Conservation (phyloP, 2,797 vertebrate genomes). For the Leucoraja ocellata region DNA sequence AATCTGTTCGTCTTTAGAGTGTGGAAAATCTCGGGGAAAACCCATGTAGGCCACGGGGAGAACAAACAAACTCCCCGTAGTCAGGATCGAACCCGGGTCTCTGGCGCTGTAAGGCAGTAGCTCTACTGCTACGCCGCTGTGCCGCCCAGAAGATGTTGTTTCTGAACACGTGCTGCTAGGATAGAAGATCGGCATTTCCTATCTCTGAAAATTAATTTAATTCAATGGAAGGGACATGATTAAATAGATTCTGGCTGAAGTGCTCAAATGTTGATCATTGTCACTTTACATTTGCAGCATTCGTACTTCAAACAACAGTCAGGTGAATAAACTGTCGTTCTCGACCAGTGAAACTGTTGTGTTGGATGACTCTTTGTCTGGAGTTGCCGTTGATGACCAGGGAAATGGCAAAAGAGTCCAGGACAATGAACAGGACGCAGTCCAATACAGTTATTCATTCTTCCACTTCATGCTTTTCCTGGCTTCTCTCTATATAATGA, state of each 20-base stretch:
- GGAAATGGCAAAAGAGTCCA: conserved; percentile 53
- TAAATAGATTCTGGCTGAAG: not conserved
- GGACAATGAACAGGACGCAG: conserved; percentile 76
- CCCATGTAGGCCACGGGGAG: too few species aligned
- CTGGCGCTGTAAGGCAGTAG: too few species aligned
- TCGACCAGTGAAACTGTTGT: conserved; percentile 68
- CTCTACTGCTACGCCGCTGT: too few species aligned
- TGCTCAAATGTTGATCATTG: not conserved
- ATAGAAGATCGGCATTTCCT: not conserved
- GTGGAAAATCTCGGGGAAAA: too few species aligned
- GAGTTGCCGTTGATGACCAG: conserved; percentile 51
- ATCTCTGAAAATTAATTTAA: not conserved
- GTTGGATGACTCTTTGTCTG: conserved; percentile 56
- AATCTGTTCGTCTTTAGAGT: too few species aligned
- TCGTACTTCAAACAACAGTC: conserved; percentile 81
- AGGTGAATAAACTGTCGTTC: conserved; percentile 83
- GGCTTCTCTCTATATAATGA: conserved; percentile 91
- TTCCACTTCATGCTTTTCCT: conserved; percentile 85
- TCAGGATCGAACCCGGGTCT: too few species aligned
- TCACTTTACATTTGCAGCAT: conserved; percentile 60
- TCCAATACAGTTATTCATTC: conserved; percentile 82
- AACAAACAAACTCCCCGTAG: too few species aligned
- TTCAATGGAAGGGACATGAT: not conserved
- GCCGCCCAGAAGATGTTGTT: not conserved
- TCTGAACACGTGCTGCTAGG: not conserved